These are phyloP conservation scores for Chaetura pelagica DNA, from an alignment of 2,113 vertebrate species.

Conservation along the genomic window DNA sequence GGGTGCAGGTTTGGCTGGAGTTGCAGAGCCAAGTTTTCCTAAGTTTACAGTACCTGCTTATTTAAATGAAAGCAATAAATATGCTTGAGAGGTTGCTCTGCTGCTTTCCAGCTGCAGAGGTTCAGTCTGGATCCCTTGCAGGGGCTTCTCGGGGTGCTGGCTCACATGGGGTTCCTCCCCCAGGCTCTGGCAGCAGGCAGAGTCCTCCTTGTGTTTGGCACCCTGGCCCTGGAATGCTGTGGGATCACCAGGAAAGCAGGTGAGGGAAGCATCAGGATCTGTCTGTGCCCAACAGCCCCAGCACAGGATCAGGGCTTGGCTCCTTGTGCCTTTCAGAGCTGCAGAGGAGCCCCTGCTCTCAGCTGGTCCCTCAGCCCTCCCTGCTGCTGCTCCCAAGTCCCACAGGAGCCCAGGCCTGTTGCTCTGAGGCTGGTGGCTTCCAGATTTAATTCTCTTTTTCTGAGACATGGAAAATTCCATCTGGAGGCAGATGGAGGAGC, in stretches of 20 bases:
- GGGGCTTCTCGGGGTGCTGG: background rate
- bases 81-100: background rate
- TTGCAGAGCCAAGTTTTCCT: background rate
- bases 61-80: background rate
- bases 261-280: background rate
- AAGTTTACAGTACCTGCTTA: background rate
- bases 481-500: background rate
- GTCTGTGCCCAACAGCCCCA: background rate
- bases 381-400: background rate
- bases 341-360: background rate
- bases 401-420: rapidly evolving
- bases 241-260: background rate
- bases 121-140: background rate
- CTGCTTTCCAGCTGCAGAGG: background rate
- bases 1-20: background rate
- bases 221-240: background rate
- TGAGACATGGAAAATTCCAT: background rate
- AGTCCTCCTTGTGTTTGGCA: background rate
- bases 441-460: background rate
- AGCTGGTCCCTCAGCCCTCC: background rate
- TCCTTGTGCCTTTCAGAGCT: background rate
- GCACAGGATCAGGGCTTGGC: background rate
- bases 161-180: background rate
- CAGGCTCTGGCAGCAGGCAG: rapidly evolving
- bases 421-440: rapidly evolving